phyloP scores from a whole-genome alignment of 2,113 vertebrate genomes.

The Erpornis zantholeuca region DNA sequence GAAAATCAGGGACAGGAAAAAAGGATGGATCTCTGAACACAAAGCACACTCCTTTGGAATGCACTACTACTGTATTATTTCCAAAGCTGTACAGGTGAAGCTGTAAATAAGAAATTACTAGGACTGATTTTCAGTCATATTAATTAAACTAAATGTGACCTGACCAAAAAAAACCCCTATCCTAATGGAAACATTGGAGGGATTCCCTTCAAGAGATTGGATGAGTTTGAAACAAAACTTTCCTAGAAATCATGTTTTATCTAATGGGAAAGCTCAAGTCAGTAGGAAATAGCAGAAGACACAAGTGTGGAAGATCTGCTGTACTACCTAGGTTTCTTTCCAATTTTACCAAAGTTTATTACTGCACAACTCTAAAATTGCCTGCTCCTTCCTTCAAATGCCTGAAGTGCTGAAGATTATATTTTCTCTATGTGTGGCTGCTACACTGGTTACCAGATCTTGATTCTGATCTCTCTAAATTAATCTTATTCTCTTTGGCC shows the following conservation, averaged over 20 bases:
- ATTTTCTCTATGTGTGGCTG: background rate
- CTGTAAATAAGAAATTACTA: background rate
- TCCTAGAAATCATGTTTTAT: background rate
- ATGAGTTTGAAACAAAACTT: background rate
- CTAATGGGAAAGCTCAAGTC: background rate
- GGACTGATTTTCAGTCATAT: background rate
- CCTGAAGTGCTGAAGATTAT: background rate
- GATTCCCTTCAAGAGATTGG: background rate
- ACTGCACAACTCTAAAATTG: background rate
- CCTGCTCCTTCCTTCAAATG: background rate
- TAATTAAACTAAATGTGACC: background rate
- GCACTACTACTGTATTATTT: background rate
- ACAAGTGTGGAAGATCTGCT: background rate
- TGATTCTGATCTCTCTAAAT: background rate
- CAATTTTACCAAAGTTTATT: constrained; percentile 5
- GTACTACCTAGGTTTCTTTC: background rate
- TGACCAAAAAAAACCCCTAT: background rate
- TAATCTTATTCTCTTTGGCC: background rate
- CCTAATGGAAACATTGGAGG: background rate
- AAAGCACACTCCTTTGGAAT: background rate
- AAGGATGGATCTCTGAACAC: background rate
- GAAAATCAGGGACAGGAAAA: background rate
- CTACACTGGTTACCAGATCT: background rate
- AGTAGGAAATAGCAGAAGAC: background rate
- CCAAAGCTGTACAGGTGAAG: background rate